phyloP scores from a whole-genome alignment of 2,797 vertebrate genomes.

The Dromococcyx pavoninus region DNA sequence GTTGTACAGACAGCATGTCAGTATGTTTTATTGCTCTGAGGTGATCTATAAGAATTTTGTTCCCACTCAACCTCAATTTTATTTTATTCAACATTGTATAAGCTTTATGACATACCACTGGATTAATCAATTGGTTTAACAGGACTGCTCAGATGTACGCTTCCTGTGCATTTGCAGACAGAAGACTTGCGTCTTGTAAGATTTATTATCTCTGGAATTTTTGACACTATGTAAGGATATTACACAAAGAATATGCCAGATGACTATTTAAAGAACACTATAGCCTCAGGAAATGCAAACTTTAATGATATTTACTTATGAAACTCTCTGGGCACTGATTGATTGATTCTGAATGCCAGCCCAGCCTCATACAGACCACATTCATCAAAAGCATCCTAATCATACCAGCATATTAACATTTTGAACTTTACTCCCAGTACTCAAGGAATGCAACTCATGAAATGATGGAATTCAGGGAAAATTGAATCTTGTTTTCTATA shows the following conservation, averaged over 20 bases:
- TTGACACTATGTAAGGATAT: not conserved
- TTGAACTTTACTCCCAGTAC: slow-evolving; percentile 18
- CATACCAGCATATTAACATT: slow-evolving; percentile 10
- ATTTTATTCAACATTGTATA: not conserved
- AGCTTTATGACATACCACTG: slow-evolving; percentile 22
- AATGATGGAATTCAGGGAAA: slow-evolving; percentile 10
- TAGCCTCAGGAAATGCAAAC: not conserved
- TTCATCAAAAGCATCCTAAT: slow-evolving; percentile 21
- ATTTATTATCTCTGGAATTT: not conserved
- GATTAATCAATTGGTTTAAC: not conserved
- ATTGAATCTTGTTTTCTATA: not conserved
- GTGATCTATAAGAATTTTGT: not conserved
- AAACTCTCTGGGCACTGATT: not conserved
- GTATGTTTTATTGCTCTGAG: not conserved
- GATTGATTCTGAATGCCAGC: not conserved
- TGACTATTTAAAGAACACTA: not conserved
- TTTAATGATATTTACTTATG: not conserved
- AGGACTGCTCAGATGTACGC: not conserved
- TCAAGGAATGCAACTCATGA: not conserved
- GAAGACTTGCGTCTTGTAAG: not conserved
- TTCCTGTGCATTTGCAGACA: not conserved
- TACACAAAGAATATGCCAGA: not conserved
- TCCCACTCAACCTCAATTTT: slow-evolving; percentile 1
- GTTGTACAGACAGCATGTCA: not conserved
- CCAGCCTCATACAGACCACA: not conserved